Base-by-base conservation (phyloP, 2,888 invertebrate genomes). In the Orthonevra nobilis region DNA sequence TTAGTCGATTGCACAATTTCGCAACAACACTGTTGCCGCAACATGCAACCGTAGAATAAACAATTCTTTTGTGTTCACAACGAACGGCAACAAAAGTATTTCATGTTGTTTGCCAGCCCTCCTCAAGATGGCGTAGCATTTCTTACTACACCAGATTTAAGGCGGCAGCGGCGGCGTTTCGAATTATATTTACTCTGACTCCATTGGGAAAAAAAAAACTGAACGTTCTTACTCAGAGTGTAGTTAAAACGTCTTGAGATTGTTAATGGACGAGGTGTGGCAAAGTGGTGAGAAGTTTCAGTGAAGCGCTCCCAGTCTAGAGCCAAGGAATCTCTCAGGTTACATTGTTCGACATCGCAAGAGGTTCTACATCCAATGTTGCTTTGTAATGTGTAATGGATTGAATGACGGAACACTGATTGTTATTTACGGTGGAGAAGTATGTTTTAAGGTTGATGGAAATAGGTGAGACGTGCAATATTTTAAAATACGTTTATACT, bases 221-320 rank as follows among this genome's bases (percentile, higher is more conserved):
- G 3, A 23, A 34, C 56, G 50, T 70, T 70, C 70, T 58, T 52
- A 50, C 40, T n/a, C n/a, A n/a, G n/a, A 40, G 23, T 30, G 20
- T 63, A 34, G 42, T 30, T 32, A 19, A 32, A 44, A 64, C 52
- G 60, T 66, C 52, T 60, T 56, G 56, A 28, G 52, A 63, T 32
- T 48, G 63, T 48, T 77, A 77, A 77, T 77, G 70, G 69, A n/a
- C 42, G 64, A 63, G 70, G 63, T 58, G 75, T 58, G 58, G 70
- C 60, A 42, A 36, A 48, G 75, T 58, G 58, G 70, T 64, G 50
- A 36, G 40, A 36, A 50, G 42, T 50, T 30, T 58, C 70, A 75
- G 7, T 44, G 42, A 58, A 69, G 48, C 42, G 46, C 26, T 54
- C 36, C 38, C 42, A 42, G 54, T 73, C 34, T 42, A 40, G 15